Evolutionary conservation across 2,797 vertebrate genomes (phyloP), one percentile per base, ranked within the genome.

Genomic region (Rhincodon typus): DNA sequence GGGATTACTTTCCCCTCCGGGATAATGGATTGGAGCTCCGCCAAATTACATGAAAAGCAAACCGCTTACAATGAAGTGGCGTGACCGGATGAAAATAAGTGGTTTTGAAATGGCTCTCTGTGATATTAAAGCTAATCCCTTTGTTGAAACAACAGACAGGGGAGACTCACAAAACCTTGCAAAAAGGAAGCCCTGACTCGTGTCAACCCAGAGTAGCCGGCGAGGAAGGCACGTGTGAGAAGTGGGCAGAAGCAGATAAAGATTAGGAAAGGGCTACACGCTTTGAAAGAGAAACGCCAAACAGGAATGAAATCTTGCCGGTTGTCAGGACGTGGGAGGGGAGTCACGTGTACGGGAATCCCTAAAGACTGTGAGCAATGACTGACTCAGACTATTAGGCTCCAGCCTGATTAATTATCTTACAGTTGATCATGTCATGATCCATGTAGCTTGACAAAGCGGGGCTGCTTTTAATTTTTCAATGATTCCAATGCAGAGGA

Each of bases 91-190:
- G 38, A 93, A 67, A 62, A n/a, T 93, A 67, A 93, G 23, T 93
- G 90, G 90, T 62, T 93, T 69, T 66, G n/a, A 93, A 93, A 93
- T 25, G 21, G 62, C 90, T 67, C 90, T 93, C 90, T 67, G 17
- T 67, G 17, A 93, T 67, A 93, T 93, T 93, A 38, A 93, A 62
- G 90, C 67, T 93, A 93, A 93, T 93, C 90, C n/a, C n/a, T 93
- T 42, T 21, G 90, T 67, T 38, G n/a, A 67, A 93, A 67, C 30
- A 67, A n/a, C 62, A 93, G 62, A 69, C n/a, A 23, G 67, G 3
- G 10, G n/a, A 25, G 12, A 21, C 23, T n/a, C 90, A 67, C n/a
- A 93, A 62, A 42, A 38, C 8, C 62, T 19, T 62, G 62, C n/a
- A 67, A 25, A 50, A 62, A 90, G 57, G 30, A 13, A 62, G 0